Percentiles rank a stretch among this genome's conserved stretches.
Evolutionary conservation across 1,140 invertebrate genomes (phyloP).

Genomic region (Drosophila azteca): DNA sequence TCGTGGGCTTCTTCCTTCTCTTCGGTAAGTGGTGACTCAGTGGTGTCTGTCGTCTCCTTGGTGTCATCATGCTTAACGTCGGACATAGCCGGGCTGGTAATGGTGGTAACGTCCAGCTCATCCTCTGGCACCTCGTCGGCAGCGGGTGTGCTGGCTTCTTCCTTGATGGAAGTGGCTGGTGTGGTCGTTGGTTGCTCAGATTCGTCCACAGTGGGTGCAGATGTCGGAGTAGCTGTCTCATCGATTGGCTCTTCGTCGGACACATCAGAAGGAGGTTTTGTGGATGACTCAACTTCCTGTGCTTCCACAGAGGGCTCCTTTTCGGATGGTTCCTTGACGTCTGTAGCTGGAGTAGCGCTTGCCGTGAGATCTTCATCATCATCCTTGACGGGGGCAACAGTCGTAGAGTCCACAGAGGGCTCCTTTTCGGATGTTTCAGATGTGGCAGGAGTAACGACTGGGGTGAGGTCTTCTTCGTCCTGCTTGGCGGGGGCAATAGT

Average conservation of each 20-base stretch:
- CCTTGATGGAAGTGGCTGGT: conserved; percentile 8
- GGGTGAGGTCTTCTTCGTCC: conserved; percentile 19
- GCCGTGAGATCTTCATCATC: background rate
- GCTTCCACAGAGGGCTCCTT: conserved; percentile 27
- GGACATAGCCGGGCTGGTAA: conserved; percentile 14
- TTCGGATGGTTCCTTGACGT: conserved; percentile 16
- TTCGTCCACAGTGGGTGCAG: conserved; percentile 10
- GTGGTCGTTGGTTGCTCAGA: conserved; percentile 31
- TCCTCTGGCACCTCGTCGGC: conserved; percentile 9
- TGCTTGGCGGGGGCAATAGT: conserved; percentile 27
- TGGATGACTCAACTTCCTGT: conserved; percentile 10
- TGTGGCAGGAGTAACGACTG: background rate
- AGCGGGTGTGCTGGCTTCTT: conserved; percentile 28
- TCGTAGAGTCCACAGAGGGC: conserved; percentile 8
- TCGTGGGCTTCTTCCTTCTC: conserved; percentile 42
- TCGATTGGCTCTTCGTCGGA: conserved; percentile 22
- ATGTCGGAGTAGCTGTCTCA: conserved; percentile 7
- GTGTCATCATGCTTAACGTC: conserved; percentile 45
- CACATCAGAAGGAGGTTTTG: background rate
- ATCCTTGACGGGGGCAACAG: conserved; percentile 6
- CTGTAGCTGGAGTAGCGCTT: conserved; percentile 3
- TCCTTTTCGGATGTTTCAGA: conserved; percentile 21
- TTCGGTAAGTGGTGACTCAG: conserved; percentile 26
- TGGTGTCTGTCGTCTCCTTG: conserved; percentile 27
- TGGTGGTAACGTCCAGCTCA: conserved; percentile 27